Evolutionary conservation across 2,797 vertebrate species (phyloP).

Genomic region (Nyctalus aviator): DNA sequence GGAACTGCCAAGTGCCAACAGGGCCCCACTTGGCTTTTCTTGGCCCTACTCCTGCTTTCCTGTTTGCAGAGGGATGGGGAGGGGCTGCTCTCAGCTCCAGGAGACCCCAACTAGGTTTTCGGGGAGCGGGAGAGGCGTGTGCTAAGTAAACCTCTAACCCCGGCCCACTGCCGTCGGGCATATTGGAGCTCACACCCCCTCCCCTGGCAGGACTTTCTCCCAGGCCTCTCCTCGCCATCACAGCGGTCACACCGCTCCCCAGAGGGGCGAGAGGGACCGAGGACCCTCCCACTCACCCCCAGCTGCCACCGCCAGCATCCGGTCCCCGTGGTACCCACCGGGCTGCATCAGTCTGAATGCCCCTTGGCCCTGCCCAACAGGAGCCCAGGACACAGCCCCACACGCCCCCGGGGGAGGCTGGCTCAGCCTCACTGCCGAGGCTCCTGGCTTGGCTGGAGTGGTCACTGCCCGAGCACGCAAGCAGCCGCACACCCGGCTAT

Average conservation of each 20-base stretch:
- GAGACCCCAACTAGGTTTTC: conserved; percentile 4
- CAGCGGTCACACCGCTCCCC: neutral
- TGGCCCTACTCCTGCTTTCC: neutral
- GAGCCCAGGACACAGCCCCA: conserved; percentile 19
- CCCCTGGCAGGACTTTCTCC: neutral
- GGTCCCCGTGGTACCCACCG: neutral
- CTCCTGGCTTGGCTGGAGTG: neutral
- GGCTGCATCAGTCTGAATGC: conserved; percentile 2
- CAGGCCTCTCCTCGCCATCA: neutral
- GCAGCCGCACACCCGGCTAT: neutral
- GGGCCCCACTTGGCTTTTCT: conserved; percentile 5
- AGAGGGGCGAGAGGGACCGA: neutral
- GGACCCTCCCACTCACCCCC: neutral
- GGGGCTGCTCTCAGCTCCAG: neutral
- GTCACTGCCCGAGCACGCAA: neutral
- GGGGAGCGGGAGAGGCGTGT: neutral
- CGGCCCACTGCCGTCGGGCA: neutral
- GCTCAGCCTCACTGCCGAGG: neutral
- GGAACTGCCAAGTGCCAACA: neutral
- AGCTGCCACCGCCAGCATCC: neutral
- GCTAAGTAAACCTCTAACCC: conserved; percentile 35
- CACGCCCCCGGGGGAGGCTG: neutral
- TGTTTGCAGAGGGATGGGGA: conserved; percentile 39
- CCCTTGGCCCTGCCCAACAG: neutral
- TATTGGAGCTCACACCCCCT: neutral